Evolutionary conservation across 2,113 vertebrate genomes (phyloP).

Genomic region (Larimichthys crocea): DNA sequence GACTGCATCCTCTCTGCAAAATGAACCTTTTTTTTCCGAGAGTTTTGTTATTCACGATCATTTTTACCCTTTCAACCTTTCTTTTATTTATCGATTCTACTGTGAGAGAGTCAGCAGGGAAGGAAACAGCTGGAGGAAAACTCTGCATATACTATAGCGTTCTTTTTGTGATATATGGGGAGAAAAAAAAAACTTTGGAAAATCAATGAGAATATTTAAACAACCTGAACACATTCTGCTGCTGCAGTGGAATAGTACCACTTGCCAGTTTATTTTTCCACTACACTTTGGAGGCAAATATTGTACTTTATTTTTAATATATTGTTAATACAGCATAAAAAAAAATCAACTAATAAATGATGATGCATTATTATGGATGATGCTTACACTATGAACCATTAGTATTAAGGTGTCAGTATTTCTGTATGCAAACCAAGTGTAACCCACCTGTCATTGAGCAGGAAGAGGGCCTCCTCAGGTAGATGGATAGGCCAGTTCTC

Average conservation of each 20-base stretch:
- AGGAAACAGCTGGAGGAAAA: neutral
- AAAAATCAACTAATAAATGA: neutral
- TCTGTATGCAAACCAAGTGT: neutral
- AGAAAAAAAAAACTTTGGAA: neutral
- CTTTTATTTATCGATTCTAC: neutral
- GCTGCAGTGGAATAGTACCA: neutral
- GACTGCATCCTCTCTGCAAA: neutral
- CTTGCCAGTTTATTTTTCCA: too few species aligned
- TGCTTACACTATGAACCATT: too few species aligned
- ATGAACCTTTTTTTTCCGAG: neutral
- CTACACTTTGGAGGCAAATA: too few species aligned
- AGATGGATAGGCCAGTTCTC: slow-evolving; percentile 83
- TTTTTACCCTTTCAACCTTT: neutral
- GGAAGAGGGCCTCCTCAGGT: slow-evolving; percentile 87
- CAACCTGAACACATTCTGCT: neutral
- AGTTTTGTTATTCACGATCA: neutral
- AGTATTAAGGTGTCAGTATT: neutral
- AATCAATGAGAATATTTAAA: neutral
- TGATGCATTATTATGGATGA: too few species aligned
- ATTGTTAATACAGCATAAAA: neutral
- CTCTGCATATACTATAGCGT: neutral
- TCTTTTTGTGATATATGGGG: too few species aligned
- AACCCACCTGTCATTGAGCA: slow-evolving; percentile 85
- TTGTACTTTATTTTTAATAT: neutral
- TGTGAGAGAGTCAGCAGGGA: neutral